phyloP scores from a whole-genome alignment of 2,113 vertebrate genomes.

The Sminthopsis crassicaudata region DNA sequence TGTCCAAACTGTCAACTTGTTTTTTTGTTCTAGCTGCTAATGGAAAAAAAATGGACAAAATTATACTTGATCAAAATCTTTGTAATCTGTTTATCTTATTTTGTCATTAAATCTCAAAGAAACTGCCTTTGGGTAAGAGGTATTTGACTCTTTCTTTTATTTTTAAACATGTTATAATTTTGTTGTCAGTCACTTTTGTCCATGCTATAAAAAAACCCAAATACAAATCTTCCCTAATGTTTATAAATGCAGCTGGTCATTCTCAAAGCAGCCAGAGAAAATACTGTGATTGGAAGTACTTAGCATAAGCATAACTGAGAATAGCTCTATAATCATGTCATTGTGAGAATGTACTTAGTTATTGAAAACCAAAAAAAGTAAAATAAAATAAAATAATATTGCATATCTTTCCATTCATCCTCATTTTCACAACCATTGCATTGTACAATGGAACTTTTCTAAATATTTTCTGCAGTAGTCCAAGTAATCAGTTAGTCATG shows the following conservation, averaged over 20 bases:
- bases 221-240: not conserved
- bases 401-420: not conserved
- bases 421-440: not conserved
- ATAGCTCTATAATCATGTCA: not conserved
- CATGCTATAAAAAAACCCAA: not conserved
- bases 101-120: not conserved
- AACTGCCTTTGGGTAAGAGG: not conserved
- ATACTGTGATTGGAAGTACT: not conserved
- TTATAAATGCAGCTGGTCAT: not conserved
- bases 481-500: slow-evolving; percentile 10
- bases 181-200: not conserved
- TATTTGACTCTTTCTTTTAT: not conserved
- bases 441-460: slow-evolving; percentile 20
- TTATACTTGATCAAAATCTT: not conserved
- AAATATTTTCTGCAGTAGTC: slow-evolving; percentile 1
- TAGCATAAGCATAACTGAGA: not conserved
- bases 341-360: not conserved
- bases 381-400: not conserved
- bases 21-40: not conserved
- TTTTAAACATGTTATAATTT: not conserved
- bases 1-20: not conserved
- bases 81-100: not conserved
- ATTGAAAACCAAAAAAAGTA: not conserved
- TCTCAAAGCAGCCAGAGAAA: not conserved
- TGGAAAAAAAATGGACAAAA: not conserved